These are phyloP conservation scores for Lottia gigantea DNA, from an alignment of 2,888 invertebrate species.

Conservation along the genomic window DNA sequence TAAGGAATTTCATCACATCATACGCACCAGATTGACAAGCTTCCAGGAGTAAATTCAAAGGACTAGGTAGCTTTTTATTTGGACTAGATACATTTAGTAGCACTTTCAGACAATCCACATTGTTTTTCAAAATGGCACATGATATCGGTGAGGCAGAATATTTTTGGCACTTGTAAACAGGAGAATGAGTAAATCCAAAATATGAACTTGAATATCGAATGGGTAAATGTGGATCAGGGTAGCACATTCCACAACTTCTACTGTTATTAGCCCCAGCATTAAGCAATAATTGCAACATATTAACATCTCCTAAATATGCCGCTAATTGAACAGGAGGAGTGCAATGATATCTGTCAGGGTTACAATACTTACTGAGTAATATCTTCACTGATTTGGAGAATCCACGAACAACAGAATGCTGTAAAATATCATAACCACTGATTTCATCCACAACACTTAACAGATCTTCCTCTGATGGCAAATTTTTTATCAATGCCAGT, in stretches of 20 bases:
- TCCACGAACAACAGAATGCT: constrained; percentile 80
- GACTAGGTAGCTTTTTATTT: constrained; percentile 56
- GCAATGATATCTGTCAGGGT: constrained; percentile 79
- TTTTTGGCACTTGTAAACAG: constrained; percentile 61
- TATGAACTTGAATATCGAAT: constrained; percentile 37
- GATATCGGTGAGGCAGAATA: constrained; percentile 53
- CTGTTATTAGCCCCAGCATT: constrained; percentile 79
- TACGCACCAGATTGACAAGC: constrained; percentile 74
- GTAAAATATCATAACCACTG: constrained; percentile 79
- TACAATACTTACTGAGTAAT: constrained; percentile 71
- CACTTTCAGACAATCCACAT: constrained; percentile 54
- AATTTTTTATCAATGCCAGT: constrained; percentile 27
- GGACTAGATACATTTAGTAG: constrained; percentile 65
- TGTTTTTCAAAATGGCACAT: constrained; percentile 62
- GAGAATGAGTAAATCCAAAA: constrained; percentile 57
- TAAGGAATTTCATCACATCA: constrained; percentile 57
- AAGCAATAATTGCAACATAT: constrained; percentile 77
- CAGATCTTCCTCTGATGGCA: constrained; percentile 50
- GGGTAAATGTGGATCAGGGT: constrained; percentile 77
- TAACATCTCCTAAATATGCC: constrained; percentile 78
- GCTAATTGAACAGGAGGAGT: constrained; percentile 82
- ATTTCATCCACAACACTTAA: constrained; percentile 70
- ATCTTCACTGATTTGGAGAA: constrained; percentile 75
- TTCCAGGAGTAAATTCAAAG: constrained; percentile 62
- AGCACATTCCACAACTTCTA: constrained; percentile 79